Evolutionary conservation across 2,888 invertebrate genomes (phyloP).

Genomic region (Exocentrus adspersus): DNA sequence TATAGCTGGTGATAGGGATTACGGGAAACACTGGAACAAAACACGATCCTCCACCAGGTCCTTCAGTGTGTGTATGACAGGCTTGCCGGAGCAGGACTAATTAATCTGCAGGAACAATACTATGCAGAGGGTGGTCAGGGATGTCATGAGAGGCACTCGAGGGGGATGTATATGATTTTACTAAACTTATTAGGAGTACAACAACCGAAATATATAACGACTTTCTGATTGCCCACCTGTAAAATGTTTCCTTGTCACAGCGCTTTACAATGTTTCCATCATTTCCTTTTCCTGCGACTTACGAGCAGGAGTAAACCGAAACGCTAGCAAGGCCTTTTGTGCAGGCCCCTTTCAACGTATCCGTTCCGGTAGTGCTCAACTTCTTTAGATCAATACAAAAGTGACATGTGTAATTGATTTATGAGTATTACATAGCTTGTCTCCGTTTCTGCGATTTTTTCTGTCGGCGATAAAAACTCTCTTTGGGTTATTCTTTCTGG

Average conservation of each 20-base stretch:
- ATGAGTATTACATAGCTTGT: conserved; percentile 46
- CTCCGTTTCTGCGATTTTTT: conserved; percentile 38
- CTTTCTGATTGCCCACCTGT: conserved; percentile 2
- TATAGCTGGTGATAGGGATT: neutral
- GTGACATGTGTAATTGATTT: conserved; percentile 50
- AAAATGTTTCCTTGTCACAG: conserved; percentile 2
- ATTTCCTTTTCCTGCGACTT: conserved; percentile 11
- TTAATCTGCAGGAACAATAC: conserved; percentile 26
- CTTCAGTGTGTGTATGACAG: conserved; percentile 16
- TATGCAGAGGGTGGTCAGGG: conserved; percentile 24
- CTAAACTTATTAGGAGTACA: too few species aligned
- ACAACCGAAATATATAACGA: neutral
- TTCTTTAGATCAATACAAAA: conserved; percentile 39
- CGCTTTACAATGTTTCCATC: conserved; percentile 5
- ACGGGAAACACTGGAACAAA: conserved; percentile 7
- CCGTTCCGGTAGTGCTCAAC: conserved; percentile 12
- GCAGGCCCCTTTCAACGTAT: conserved; percentile 1
- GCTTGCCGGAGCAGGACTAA: conserved; percentile 16
- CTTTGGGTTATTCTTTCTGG: too few species aligned
- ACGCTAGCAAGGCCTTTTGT: neutral
- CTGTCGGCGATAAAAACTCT: conserved; percentile 19
- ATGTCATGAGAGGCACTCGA: neutral
- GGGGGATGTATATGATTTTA: too few species aligned
- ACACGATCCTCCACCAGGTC: conserved; percentile 12
- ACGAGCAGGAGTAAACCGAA: neutral